Conservation (phyloP, 1,140 invertebrate genomes). For the Euura saliciscinereae region DNA sequence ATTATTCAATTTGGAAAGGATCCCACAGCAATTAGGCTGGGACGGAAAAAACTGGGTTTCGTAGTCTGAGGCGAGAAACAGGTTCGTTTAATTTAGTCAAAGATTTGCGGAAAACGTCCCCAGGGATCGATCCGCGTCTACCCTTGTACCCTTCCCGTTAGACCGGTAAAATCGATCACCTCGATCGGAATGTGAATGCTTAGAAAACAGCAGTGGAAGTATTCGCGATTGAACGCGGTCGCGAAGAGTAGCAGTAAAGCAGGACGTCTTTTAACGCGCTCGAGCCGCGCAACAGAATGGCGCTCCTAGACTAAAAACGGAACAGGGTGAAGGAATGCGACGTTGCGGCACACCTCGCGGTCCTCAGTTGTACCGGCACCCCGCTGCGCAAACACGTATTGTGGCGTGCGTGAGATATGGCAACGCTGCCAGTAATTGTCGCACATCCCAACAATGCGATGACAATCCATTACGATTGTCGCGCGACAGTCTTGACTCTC, state of each 20-base stretch:
- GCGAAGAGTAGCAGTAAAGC: neutral
- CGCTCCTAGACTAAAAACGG: slow-evolving; percentile 57
- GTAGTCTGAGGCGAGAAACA: too few species aligned
- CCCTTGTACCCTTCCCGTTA: neutral
- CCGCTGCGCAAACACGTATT: slow-evolving; percentile 26
- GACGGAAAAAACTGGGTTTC: too few species aligned
- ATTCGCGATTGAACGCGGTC: neutral
- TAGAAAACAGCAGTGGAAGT: slow-evolving; percentile 35
- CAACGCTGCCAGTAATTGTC: slow-evolving; percentile 52
- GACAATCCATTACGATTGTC: slow-evolving; percentile 35
- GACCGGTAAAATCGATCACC: slow-evolving; percentile 24
- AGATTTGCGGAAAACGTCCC: neutral
- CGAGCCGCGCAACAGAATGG: slow-evolving; percentile 57
- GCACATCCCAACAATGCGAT: slow-evolving; percentile 49
- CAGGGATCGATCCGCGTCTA: neutral
- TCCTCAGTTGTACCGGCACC: slow-evolving; percentile 6
- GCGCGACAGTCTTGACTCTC: slow-evolving; percentile 15
- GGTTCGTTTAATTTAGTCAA: too few species aligned
- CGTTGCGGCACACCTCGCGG: slow-evolving; percentile 50
- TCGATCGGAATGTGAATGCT: slow-evolving; percentile 35
- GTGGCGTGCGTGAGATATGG: slow-evolving; percentile 49
- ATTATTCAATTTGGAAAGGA: too few species aligned
- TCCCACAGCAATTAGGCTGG: too few species aligned
- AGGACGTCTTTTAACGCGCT: slow-evolving; percentile 40
- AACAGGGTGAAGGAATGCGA: slow-evolving; percentile 55